phyloP scores from a whole-genome alignment of 1,140 invertebrate species.

The Diabrotica virgifera region DNA sequence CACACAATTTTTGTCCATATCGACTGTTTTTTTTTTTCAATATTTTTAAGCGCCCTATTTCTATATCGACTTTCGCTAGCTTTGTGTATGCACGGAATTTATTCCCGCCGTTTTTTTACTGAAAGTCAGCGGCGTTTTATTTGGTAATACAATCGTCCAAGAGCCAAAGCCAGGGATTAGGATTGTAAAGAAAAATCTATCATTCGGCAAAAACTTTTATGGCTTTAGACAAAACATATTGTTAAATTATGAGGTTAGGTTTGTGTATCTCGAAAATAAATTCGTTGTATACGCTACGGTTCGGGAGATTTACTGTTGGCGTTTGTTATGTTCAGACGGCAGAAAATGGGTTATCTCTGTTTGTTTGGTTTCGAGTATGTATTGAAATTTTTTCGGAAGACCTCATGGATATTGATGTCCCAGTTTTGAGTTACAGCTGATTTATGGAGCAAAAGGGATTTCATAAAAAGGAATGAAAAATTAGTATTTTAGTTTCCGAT shows the following conservation, averaged over 20 bases:
- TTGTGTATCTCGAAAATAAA: constrained; percentile 11
- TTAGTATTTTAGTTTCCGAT: no score
- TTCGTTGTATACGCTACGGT: not conserved
- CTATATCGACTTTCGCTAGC: no score
- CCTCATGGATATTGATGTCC: not conserved
- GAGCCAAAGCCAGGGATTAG: constrained; percentile 7
- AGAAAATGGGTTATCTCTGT: constrained; percentile 2
- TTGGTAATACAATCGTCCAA: not conserved
- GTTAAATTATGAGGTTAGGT: constrained; percentile 7
- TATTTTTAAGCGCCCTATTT: no score
- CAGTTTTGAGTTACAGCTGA: not conserved
- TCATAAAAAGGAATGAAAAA: no score
- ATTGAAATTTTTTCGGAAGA: not conserved
- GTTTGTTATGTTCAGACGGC: constrained; percentile 1
- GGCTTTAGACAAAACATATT: constrained; percentile 10
- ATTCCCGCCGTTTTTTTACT: no score
- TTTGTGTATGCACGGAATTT: no score
- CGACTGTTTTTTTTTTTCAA: no score
- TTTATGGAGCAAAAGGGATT: not conserved
- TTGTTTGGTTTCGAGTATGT: not conserved
- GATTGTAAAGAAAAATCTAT: constrained; percentile 12
- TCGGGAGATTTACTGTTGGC: constrained; percentile 3
- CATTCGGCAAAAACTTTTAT: constrained; percentile 12
- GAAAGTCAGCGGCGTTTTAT: no score
- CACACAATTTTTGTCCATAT: no score